Conservation (phyloP, 2,797 vertebrate species). For the Clarias pachynema region DNA sequence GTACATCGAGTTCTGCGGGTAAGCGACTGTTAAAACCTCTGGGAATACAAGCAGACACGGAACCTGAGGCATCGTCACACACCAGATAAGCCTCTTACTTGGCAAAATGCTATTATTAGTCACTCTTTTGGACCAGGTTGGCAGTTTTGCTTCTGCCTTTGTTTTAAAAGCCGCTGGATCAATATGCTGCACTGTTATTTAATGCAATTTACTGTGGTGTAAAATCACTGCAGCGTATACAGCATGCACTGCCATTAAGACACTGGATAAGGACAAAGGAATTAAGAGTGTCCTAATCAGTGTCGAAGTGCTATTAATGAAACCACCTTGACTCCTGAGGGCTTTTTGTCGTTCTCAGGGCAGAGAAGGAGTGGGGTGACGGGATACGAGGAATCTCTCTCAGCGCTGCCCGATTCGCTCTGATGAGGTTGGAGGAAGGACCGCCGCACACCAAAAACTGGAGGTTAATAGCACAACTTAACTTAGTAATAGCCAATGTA, state of each 20-base stretch:
- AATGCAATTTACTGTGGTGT: conserved; percentile 24
- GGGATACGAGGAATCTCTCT: conserved; percentile 96
- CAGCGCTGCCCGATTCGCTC: conserved; percentile 91
- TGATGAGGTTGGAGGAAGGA: conserved; percentile 93
- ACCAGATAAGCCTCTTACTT: conserved; percentile 41
- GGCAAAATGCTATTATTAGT: conserved; percentile 37
- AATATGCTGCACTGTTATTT: conserved; percentile 25
- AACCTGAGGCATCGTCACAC: conserved; percentile 25
- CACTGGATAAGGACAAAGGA: neutral
- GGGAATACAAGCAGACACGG: conserved; percentile 5
- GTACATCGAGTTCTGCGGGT: conserved; percentile 98
- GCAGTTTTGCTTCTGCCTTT: conserved; percentile 27
- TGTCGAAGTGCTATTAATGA: conserved; percentile 20
- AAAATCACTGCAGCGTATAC: neutral
- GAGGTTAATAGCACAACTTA: conserved; percentile 76
- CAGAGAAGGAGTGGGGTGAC: conserved; percentile 98
- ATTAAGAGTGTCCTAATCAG: neutral
- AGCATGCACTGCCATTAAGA: neutral
- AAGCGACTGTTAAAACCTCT: conserved; percentile 61
- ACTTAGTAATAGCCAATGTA: neutral
- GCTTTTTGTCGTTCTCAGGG: conserved; percentile 72
- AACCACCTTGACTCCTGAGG: neutral
- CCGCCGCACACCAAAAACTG: conserved; percentile 98
- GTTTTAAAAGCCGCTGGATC: conserved; percentile 32
- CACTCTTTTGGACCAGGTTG: conserved; percentile 2